Conservation (phyloP, 2,113 vertebrate species). For the Axis porcinus region DNA sequence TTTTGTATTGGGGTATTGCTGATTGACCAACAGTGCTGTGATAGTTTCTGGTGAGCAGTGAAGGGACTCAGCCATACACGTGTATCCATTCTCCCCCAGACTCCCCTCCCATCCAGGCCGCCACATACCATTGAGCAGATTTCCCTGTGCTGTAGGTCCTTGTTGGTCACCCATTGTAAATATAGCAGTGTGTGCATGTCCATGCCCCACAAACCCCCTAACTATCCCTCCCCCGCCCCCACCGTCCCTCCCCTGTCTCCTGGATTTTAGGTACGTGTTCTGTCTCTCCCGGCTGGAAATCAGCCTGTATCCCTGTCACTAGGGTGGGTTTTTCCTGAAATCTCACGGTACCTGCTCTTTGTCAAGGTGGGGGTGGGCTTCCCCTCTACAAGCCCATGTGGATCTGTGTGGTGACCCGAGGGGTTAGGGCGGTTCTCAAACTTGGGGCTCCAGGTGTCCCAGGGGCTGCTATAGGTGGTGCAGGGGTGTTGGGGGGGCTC, state of each 20-base stretch:
- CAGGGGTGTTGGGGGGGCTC: accelerated
- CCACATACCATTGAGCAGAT: not conserved
- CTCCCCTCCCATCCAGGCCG: not conserved
- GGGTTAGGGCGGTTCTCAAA: not conserved
- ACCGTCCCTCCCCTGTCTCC: not conserved
- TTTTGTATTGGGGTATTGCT: not conserved
- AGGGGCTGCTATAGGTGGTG: not conserved
- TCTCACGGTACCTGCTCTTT: not conserved
- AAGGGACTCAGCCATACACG: not conserved
- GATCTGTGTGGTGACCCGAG: not conserved
- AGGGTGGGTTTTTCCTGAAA: not conserved
- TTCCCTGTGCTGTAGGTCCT: not conserved
- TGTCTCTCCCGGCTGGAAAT: not conserved
- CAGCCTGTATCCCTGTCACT: not conserved
- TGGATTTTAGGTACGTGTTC: not conserved
- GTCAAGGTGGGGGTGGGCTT: not conserved
- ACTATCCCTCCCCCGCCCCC: not conserved
- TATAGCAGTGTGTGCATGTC: not conserved
- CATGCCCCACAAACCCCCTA: not conserved
- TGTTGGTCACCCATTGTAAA: not conserved
- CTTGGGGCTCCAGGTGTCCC: not conserved
- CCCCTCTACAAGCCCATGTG: not conserved
- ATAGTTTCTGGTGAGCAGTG: not conserved
- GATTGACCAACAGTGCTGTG: not conserved
- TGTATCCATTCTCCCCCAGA: not conserved